phyloP scores from a whole-genome alignment of 2,888 invertebrate genomes.

The Lochmaea crataegi region DNA sequence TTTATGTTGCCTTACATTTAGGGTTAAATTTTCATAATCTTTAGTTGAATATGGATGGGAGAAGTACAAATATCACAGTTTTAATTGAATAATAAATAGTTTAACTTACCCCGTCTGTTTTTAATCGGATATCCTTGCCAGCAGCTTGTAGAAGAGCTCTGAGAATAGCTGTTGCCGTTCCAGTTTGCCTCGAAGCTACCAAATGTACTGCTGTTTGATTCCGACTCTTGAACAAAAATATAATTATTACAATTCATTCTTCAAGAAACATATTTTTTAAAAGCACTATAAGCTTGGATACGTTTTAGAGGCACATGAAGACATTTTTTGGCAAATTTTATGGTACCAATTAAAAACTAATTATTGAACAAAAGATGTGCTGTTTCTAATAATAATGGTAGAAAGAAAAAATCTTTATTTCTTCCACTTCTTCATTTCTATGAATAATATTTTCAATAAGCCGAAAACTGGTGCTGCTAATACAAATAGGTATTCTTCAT shows the following conservation, averaged over 20 bases:
- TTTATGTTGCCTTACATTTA: too few species aligned
- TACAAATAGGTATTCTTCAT: not conserved
- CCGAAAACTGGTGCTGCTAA: not conserved
- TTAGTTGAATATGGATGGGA: too few species aligned
- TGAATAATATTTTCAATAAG: not conserved
- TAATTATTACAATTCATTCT: slow-evolving; percentile 3
- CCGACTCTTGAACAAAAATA: slow-evolving; percentile 75
- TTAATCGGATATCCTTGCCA: slow-evolving; percentile 89
- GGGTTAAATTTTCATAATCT: too few species aligned
- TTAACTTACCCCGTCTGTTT: slow-evolving; percentile 86
- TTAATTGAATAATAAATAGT: not conserved
- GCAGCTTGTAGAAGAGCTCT: slow-evolving; percentile 88
- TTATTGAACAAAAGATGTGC: too few species aligned
- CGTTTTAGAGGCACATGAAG: too few species aligned
- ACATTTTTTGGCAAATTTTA: too few species aligned
- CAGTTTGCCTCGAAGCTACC: slow-evolving; percentile 92
- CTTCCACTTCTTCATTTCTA: not conserved
- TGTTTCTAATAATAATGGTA: not conserved
- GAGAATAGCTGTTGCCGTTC: slow-evolving; percentile 91
- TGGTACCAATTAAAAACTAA: too few species aligned
- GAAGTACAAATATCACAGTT: too few species aligned
- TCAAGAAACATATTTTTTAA: too few species aligned
- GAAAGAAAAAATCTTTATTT: not conserved
- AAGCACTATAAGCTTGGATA: too few species aligned
- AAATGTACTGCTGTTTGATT: slow-evolving; percentile 95